A percentile compares a stretch with the other conserved stretches of the same genome.
phyloP scores from a whole-genome alignment of 37 sponge, comb jelly and placozoan species.

The Mnemiopsis leidyi region DNA sequence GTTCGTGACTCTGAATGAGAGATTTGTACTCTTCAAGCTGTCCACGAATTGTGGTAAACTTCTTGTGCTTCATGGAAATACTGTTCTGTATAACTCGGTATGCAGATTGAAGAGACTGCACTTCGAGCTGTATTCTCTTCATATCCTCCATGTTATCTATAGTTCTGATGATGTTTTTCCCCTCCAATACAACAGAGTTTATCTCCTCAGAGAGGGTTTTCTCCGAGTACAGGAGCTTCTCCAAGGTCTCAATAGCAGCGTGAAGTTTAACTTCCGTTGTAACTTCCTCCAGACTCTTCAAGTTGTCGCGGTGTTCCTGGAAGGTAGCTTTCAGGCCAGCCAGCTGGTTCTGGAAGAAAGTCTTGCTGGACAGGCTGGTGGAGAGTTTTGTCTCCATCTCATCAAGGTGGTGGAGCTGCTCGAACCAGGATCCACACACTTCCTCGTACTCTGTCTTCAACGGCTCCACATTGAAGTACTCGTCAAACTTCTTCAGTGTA shows the following conservation, averaged over 20 bases:
- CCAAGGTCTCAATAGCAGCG: not conserved
- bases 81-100: conserved; percentile 60
- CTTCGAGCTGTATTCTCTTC: conserved; percentile 31
- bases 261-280: conserved; percentile 9
- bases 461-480: not conserved
- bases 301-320: not conserved
- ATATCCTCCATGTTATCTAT: conserved; percentile 38
- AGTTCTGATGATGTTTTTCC: conserved; percentile 32
- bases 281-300: conserved; percentile 37
- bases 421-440: conserved; percentile 43
- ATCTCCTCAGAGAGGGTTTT: not conserved
- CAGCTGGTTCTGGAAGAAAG: conserved; percentile 43
- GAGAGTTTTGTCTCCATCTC: not conserved
- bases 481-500: conserved; percentile 12
- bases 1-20: conserved; percentile 18
- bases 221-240: not conserved
- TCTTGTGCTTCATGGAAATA: conserved; percentile 37
- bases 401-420: conserved; percentile 3
- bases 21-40: conserved; percentile 38
- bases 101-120: conserved; percentile 29
- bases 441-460: conserved; percentile 51
- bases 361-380: conserved; percentile 25
- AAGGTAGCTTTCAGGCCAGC: not conserved
- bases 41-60: not conserved
- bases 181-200: not conserved